phyloP scores from a whole-genome alignment of 2,888 invertebrate genomes.

The Cylloceria caligata region DNA sequence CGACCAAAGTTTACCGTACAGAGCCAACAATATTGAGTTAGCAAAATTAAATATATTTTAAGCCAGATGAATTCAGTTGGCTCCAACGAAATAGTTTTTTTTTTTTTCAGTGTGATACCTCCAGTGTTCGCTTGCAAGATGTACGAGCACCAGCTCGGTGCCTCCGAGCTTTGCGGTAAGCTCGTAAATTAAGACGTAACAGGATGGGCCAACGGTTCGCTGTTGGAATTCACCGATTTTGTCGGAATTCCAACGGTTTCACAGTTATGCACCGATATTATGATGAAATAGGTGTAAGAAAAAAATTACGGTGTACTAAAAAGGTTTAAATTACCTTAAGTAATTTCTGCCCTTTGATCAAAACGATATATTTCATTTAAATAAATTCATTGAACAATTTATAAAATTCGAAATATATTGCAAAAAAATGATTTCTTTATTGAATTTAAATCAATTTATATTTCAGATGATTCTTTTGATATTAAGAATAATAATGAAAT shows the following conservation, averaged over 20 bases:
- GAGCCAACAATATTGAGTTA: too few relatives aligned
- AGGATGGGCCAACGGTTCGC: conserved; percentile 10
- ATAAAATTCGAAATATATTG: too few relatives aligned
- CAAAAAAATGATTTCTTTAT: not conserved
- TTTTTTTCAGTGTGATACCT: too few relatives aligned
- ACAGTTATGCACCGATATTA: conserved; percentile 3
- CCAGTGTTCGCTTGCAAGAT: conserved; percentile 37
- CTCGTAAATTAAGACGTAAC: conserved; percentile 55
- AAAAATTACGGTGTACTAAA: conserved; percentile 6
- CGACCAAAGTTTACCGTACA: too few relatives aligned
- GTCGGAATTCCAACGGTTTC: conserved; percentile 10
- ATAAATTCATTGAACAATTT: not conserved
- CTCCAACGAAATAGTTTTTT: too few relatives aligned
- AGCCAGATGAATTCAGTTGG: too few relatives aligned
- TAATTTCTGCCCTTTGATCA: not conserved
- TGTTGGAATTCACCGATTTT: conserved; percentile 24
- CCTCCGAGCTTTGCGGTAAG: conserved; percentile 14
- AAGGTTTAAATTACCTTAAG: not conserved
- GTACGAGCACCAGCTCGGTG: conserved; percentile 30
- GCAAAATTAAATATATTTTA: too few relatives aligned
- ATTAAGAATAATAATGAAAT: too few relatives aligned
- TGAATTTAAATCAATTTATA: too few relatives aligned
- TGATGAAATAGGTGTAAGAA: conserved; percentile 49
- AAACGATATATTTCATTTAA: not conserved
- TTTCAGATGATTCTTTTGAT: too few relatives aligned